These are phyloP conservation scores for Salticus scenicus DNA, from an alignment of 2,888 invertebrate species.

Conservation along the genomic window DNA sequence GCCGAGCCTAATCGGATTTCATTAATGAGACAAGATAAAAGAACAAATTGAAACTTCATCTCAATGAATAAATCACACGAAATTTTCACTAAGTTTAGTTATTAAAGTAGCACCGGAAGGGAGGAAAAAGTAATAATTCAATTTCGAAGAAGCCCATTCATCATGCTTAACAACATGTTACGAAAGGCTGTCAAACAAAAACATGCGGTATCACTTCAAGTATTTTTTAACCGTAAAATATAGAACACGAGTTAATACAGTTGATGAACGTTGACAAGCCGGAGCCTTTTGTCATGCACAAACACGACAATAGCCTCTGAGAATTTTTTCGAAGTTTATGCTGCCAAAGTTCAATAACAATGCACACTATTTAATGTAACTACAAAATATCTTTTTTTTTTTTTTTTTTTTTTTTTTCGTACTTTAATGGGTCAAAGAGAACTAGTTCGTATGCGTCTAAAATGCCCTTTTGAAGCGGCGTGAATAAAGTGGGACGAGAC, in stretches of 20 bases:
- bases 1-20: background rate
- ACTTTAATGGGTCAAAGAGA: background rate
- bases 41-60: background rate
- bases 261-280: conserved; percentile 6
- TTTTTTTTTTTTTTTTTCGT: background rate
- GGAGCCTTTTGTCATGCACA: background rate
- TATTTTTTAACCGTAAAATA: conserved; percentile 8
- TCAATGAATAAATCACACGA: background rate
- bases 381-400: no score
- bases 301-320: background rate
- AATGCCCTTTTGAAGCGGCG: background rate
- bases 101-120: background rate
- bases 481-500: background rate
- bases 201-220: background rate
- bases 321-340: background rate
- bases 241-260: background rate
- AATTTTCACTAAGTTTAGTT: background rate
- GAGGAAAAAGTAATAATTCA: conserved; percentile 20
- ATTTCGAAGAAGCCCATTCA: conserved; percentile 31
- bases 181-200: conserved; percentile 8
- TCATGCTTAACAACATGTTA: conserved; percentile 25
- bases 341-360: background rate
- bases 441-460: background rate
- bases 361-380: background rate
- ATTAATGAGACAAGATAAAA: background rate